These are phyloP conservation scores for Thymelicus lineola DNA, from an alignment of 2,888 invertebrate species.

Conservation along the genomic window DNA sequence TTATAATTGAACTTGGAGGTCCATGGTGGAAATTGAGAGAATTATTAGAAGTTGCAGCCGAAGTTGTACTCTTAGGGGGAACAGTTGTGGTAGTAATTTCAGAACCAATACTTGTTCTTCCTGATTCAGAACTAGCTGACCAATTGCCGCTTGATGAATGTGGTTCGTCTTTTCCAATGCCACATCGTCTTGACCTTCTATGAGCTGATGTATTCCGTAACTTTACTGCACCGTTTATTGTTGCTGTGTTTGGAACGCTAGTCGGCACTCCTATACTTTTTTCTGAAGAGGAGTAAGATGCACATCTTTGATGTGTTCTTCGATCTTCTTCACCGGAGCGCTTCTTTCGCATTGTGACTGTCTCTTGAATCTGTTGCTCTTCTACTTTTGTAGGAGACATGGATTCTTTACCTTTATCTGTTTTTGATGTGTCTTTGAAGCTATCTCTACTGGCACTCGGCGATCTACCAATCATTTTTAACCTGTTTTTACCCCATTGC, in stretches of 20 bases:
- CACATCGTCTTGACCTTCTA: conserved; percentile 88
- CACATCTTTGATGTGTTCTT: conserved; percentile 91
- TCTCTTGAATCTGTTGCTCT: conserved; percentile 88
- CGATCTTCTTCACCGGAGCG: conserved; percentile 86
- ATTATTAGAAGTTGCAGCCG: conserved; percentile 88
- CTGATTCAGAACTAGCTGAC: conserved; percentile 97
- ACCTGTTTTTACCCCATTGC: conserved; percentile 93
- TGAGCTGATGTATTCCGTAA: conserved; percentile 90
- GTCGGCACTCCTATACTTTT: conserved; percentile 87
- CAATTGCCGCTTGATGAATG: conserved; percentile 97
- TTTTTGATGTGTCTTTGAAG: conserved; percentile 71
- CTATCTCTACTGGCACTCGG: conserved; percentile 84
- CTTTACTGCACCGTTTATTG: conserved; percentile 88
- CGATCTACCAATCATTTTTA: conserved; percentile 89
- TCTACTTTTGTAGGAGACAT: conserved; percentile 74
- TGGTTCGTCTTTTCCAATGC: conserved; percentile 90
- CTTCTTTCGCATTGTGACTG: conserved; percentile 87
- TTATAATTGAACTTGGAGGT: conserved; percentile 89
- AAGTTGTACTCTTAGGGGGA: conserved; percentile 88
- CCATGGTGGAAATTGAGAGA: conserved; percentile 87
- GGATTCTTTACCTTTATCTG: conserved; percentile 71
- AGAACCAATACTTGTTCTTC: conserved; percentile 93
- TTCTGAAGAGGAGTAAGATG: conserved; percentile 91
- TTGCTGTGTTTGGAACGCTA: conserved; percentile 81
- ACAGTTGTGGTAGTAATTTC: conserved; percentile 90